Evolutionary conservation across 2,113 vertebrate species (phyloP), one percentile per base, ranked within the genome.

Genomic region (Progne subis): DNA sequence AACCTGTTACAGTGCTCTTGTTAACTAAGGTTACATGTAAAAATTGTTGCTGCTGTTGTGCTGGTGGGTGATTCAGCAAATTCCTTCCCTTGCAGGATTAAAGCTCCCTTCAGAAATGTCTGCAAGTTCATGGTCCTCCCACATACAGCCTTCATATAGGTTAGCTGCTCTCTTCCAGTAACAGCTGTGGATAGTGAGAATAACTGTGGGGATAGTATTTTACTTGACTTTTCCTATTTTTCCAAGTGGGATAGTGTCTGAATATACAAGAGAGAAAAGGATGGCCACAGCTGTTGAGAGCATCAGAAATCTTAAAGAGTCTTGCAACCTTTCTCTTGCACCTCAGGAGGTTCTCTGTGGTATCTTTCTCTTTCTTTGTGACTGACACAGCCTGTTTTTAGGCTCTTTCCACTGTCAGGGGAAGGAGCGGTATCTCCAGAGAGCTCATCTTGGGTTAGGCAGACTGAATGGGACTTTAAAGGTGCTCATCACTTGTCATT

Each of bases 101-200:
- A 96, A 96, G 90, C 69, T 96, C 47, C 65, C 76, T 90, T 78
- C 86, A 94, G 95, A 96, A 96, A 96, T 93, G 90, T 88, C 94
- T 95, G 80, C 72, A 89, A 94, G 90, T 92, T 93, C 92, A 83
- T 2, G 32, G 88, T 93, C 86, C 95, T 96, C 94, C 95, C 95
- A 96, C 95, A 81, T 86, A 32, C 49, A 78, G 90, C 69, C 88
- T 93, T 91, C 93, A 26, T 50, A 90, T 94, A 93, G 80, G 95
- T 86, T 96, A 93, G 82, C 72, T 95, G 92, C 86, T 93, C 56
- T 88, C 72, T 86, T 95, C 63, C 85, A 86, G 90, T 52, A 84
- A 97, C 93, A 95, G 95, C 95, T 97, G 95, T 93, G 82, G 81
- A 96, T 96, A 69, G 92, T 91, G 95, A 75, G 86, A 95, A 90